Evolutionary conservation across 2,888 invertebrate genomes (phyloP).

Genomic region (Gisinianus flammeolus): DNA sequence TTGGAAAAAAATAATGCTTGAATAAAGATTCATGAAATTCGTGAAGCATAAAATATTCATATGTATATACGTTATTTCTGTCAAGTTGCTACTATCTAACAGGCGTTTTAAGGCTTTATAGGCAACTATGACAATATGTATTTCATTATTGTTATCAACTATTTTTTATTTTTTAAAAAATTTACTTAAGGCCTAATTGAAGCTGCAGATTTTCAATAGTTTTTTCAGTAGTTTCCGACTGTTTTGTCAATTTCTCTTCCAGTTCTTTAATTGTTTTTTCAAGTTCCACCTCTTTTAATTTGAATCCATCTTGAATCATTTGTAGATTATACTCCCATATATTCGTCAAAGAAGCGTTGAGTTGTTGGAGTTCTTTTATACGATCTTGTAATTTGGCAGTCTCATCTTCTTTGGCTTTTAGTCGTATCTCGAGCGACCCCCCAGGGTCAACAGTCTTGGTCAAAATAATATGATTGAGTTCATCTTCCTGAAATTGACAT

Average conservation of each 20-base stretch:
- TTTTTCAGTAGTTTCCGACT: slow-evolving; percentile 1
- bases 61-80: no score
- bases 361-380: slow-evolving; percentile 28
- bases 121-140: neutral
- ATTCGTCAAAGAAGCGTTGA: slow-evolving; percentile 29
- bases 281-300: slow-evolving; percentile 24
- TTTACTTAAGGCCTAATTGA: slow-evolving; percentile 29
- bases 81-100: no score
- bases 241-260: slow-evolving; percentile 20
- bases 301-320: slow-evolving; percentile 30
- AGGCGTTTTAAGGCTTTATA: neutral
- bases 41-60: no score
- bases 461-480: slow-evolving; percentile 30
- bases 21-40: no score
- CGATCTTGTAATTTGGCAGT: slow-evolving; percentile 1
- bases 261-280: slow-evolving; percentile 27
- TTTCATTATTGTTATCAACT: neutral
- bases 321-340: slow-evolving; percentile 34
- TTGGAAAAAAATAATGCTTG: no score
- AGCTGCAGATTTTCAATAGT: slow-evolving; percentile 27
- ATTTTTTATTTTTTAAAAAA: slow-evolving; percentile 6
- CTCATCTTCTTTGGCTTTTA: slow-evolving; percentile 32
- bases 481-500: slow-evolving; percentile 27
- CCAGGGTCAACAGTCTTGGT: slow-evolving; percentile 20
- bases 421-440: slow-evolving; percentile 1